Percentiles rank a stretch among this genome's conserved stretches.
These are phyloP conservation scores for Melanotaenia maccullochi DNA, from an alignment of 2,797 vertebrate genomes.

Conservation along the genomic window DNA sequence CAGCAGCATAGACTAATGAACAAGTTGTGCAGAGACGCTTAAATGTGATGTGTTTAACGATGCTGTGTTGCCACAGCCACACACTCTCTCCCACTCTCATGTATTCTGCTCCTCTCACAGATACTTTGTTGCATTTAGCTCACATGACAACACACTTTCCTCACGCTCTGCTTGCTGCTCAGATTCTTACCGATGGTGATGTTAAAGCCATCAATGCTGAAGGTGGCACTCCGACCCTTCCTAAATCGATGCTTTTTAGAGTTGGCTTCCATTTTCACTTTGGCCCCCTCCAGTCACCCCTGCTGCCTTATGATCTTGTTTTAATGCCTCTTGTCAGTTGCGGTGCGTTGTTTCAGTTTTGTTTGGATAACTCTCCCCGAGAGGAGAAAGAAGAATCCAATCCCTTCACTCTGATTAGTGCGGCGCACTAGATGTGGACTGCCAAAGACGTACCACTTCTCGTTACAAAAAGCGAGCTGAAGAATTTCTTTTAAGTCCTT, in stretches of 20 bases:
- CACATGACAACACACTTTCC: slow-evolving; percentile 36
- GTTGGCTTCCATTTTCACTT: slow-evolving; percentile 86
- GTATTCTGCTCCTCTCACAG: slow-evolving; percentile 29
- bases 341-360: slow-evolving; percentile 52
- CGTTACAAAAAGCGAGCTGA: slow-evolving; percentile 44
- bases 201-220: slow-evolving; percentile 97
- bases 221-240: slow-evolving; percentile 94
- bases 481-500: slow-evolving; percentile 57
- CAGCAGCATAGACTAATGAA: slow-evolving; percentile 53
- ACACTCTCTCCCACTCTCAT: slow-evolving; percentile 22
- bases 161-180: slow-evolving; percentile 26
- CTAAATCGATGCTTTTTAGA: slow-evolving; percentile 93
- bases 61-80: slow-evolving; percentile 27
- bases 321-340: slow-evolving; percentile 49
- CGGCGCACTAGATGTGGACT: slow-evolving; percentile 46
- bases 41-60: slow-evolving; percentile 54
- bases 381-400: slow-evolving; percentile 33
- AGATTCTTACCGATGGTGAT: slow-evolving; percentile 95
- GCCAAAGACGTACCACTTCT: slow-evolving; percentile 63
- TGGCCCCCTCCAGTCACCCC: slow-evolving; percentile 41
- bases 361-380: slow-evolving; percentile 46
- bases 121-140: slow-evolving; percentile 25
- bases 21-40: slow-evolving; percentile 52
- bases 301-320: slow-evolving; percentile 37
- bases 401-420: slow-evolving; percentile 52